A percentile compares a stretch with the other conserved stretches of the same genome.
Conservation (phyloP, 2,113 vertebrate species). For the Psammodynastes pulverulentus region DNA sequence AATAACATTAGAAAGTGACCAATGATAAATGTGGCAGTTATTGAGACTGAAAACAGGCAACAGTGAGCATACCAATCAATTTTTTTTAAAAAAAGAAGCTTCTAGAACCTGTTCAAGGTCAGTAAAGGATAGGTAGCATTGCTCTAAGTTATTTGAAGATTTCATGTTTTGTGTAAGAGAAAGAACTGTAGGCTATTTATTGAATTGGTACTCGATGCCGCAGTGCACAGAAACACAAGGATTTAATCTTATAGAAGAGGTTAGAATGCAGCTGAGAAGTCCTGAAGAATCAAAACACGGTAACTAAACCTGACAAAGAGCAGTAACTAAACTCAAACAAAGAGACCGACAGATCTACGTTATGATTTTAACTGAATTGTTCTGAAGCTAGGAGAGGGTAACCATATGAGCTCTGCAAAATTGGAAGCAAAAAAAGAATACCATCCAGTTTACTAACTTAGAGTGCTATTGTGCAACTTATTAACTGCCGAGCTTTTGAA, state of each 20-base stretch:
- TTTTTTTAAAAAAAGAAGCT: not conserved
- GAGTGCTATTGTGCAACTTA: not conserved
- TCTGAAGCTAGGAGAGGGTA: not conserved
- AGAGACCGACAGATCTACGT: not conserved
- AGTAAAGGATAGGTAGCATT: slow-evolving; percentile 5
- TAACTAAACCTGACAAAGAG: slow-evolving; percentile 9
- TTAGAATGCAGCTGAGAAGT: not conserved
- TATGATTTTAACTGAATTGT: not conserved
- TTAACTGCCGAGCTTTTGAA: not conserved
- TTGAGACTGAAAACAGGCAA: slow-evolving; percentile 1
- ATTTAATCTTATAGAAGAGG: slow-evolving; percentile 21
- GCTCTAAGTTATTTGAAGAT: slow-evolving; percentile 6
- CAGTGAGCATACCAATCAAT: slow-evolving; percentile 2
- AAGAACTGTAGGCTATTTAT: slow-evolving; percentile 17
- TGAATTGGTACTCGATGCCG: not conserved
- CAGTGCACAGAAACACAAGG: slow-evolving; percentile 1
- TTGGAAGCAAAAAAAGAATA: not conserved
- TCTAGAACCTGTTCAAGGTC: slow-evolving; percentile 16
- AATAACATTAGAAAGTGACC: not conserved
- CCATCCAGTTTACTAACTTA: not conserved
- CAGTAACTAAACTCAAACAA: not conserved
- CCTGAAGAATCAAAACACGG: not conserved
- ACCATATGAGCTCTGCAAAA: not conserved
- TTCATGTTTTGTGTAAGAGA: slow-evolving; percentile 2
- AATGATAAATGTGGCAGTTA: slow-evolving; percentile 1